A percentile compares a stretch with the other conserved stretches of the same genome.
phyloP scores from a whole-genome alignment of 2,888 invertebrate genomes.

The Cantharis flavilabris region DNA sequence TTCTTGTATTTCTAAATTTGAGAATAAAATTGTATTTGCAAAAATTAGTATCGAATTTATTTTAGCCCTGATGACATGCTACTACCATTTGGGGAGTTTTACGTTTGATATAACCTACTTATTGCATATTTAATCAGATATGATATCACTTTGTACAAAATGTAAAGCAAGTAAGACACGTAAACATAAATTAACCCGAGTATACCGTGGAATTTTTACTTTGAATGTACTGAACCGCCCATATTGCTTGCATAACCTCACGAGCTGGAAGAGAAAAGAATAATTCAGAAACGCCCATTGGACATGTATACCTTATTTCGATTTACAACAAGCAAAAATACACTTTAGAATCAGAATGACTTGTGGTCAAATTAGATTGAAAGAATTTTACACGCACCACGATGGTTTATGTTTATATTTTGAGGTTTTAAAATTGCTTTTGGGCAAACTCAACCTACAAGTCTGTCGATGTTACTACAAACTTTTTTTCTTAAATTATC shows the following conservation, averaged over 20 bases:
- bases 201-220: slow-evolving; percentile 38
- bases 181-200: slow-evolving; percentile 32
- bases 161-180: slow-evolving; percentile 33
- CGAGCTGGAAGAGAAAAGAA: slow-evolving; percentile 58
- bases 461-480: slow-evolving; percentile 23
- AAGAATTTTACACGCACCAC: slow-evolving; percentile 30
- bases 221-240: slow-evolving; percentile 56
- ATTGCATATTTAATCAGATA: slow-evolving; percentile 29
- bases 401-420: slow-evolving; percentile 47
- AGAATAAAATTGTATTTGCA: not conserved
- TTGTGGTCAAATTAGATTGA: slow-evolving; percentile 42
- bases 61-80: slow-evolving; percentile 7
- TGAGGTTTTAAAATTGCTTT: slow-evolving; percentile 53
- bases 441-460: slow-evolving; percentile 49
- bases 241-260: slow-evolving; percentile 59
- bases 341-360: slow-evolving; percentile 45
- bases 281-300: slow-evolving; percentile 58
- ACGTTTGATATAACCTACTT: slow-evolving; percentile 30
- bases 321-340: slow-evolving; percentile 55
- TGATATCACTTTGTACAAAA: slow-evolving; percentile 29
- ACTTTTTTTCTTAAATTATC: not conserved
- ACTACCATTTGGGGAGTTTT: slow-evolving; percentile 8
- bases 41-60: not conserved
- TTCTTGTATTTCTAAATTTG: not conserved
- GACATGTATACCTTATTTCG: slow-evolving; percentile 57